Evolutionary conservation across 2,888 invertebrate species (phyloP).

Genomic region (Oligia fasciuncula): DNA sequence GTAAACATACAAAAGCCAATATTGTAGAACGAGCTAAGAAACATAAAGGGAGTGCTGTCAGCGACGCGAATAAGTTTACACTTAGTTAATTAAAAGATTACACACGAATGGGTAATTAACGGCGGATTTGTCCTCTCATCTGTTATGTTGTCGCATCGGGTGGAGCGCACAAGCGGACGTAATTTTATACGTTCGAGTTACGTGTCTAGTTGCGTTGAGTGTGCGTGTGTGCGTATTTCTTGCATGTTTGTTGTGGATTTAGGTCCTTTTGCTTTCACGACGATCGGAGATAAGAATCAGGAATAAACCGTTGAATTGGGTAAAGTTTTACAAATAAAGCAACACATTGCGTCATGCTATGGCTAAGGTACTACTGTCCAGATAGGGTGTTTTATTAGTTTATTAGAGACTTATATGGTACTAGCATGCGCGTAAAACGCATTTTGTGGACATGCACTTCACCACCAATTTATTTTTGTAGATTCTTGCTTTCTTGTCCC

Average conservation of each 20-base stretch:
- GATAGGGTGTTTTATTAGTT: background rate
- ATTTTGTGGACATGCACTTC: background rate
- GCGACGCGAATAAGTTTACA: slow-evolving; percentile 81
- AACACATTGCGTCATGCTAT: background rate
- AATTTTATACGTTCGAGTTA: slow-evolving; percentile 66
- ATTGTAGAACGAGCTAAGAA: slow-evolving; percentile 59
- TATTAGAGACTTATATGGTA: background rate
- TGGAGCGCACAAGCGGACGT: slow-evolving; percentile 71
- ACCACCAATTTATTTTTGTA: background rate
- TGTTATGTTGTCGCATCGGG: slow-evolving; percentile 76
- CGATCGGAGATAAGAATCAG: slow-evolving; percentile 3
- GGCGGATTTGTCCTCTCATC: slow-evolving; percentile 84
- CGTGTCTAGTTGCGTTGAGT: slow-evolving; percentile 29
- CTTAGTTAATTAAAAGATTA: slow-evolving; percentile 88
- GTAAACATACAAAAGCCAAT: slow-evolving; percentile 54
- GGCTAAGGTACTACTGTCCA: background rate
- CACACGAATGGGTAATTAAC: slow-evolving; percentile 87
- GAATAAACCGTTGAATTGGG: slow-evolving; percentile 8
- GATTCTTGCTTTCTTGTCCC: background rate
- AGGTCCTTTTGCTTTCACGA: background rate
- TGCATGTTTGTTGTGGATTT: slow-evolving; percentile 23
- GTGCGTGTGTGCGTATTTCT: slow-evolving; percentile 12
- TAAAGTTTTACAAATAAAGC: slow-evolving; percentile 7
- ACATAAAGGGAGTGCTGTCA: slow-evolving; percentile 74
- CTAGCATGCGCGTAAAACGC: background rate